Conservation (phyloP, 30 jellyfish, hydroid and myxozoan species). For the Aurelia sp. region DNA sequence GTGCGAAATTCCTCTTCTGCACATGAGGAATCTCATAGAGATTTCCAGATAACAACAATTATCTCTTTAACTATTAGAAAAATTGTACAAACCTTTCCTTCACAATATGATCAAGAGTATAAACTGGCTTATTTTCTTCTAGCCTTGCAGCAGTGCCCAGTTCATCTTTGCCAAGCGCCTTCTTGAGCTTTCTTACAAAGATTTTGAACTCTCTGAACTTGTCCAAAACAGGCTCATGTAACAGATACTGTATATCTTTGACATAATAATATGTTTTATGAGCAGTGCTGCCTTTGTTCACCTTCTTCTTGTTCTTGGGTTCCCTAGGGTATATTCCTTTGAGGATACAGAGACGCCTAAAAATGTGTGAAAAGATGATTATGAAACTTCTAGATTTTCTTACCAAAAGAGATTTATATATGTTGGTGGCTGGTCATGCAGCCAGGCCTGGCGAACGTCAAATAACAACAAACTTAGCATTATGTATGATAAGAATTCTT, state of each 20-base stretch:
- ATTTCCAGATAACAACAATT: no score
- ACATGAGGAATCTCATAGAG: no score
- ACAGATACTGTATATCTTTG: slow-evolving; percentile 92
- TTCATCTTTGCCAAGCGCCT: slow-evolving; percentile 96
- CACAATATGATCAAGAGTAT: slow-evolving; percentile 94
- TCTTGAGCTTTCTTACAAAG: slow-evolving; percentile 85
- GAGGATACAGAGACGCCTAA: slow-evolving; percentile 96
- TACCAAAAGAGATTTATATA: no score
- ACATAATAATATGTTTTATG: slow-evolving; percentile 85
- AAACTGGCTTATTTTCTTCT: slow-evolving; percentile 94
- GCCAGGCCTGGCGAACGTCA: no score
- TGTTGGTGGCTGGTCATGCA: no score
- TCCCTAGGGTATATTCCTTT: slow-evolving; percentile 99
- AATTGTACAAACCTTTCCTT: slow-evolving; percentile 88
- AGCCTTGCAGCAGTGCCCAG: slow-evolving; percentile 80
- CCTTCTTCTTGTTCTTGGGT: slow-evolving; percentile 94
- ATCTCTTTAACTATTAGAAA: no score
- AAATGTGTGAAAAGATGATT: not conserved
- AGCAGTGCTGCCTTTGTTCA: slow-evolving; percentile 97
- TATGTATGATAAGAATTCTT: no score
- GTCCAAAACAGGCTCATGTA: slow-evolving; percentile 97
- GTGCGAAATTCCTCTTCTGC: no score
- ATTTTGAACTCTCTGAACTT: slow-evolving; percentile 93
- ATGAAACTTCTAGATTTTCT: no score
- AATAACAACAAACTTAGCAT: no score